Percentiles rank a stretch among this genome's conserved stretches.
Evolutionary conservation across 2,113 vertebrate genomes (phyloP).

Genomic region (Dasyornis broadbenti): DNA sequence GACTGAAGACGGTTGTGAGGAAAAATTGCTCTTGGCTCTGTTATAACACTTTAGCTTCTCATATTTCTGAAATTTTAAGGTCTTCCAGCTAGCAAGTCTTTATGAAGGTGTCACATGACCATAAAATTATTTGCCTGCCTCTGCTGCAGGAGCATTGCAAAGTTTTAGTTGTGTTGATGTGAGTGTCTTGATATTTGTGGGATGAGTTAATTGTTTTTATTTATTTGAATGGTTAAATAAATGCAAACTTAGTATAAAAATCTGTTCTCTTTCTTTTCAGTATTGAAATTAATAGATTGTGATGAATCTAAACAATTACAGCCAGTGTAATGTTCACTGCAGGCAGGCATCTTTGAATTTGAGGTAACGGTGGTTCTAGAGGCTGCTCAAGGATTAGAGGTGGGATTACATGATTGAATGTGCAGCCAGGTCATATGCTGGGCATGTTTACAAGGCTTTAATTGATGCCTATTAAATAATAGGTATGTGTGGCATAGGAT

Average conservation of each 20-base stretch:
- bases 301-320: not conserved
- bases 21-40: not conserved
- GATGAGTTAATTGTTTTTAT: not conserved
- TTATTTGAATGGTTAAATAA: not conserved
- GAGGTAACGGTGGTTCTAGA: not conserved
- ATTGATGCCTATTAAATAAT: not conserved
- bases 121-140: not conserved
- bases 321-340: not conserved
- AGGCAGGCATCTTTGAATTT: not conserved
- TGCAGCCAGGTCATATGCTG: slow-evolving; percentile 1
- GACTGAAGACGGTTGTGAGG: not conserved
- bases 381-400: slow-evolving; percentile 30
- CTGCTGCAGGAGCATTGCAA: not conserved
- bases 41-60: not conserved
- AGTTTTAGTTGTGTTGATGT: not conserved
- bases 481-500: not conserved
- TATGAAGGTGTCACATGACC: not conserved
- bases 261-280: not conserved
- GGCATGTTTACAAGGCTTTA: slow-evolving; percentile 16
- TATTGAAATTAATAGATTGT: not conserved
- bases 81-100: not conserved
- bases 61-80: not conserved
- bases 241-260: not conserved
- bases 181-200: not conserved
- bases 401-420: slow-evolving; percentile 11